Percentiles rank a stretch among this genome's conserved stretches.
phyloP scores from a whole-genome alignment of 1,140 invertebrate species.

The Formica exsecta region DNA sequence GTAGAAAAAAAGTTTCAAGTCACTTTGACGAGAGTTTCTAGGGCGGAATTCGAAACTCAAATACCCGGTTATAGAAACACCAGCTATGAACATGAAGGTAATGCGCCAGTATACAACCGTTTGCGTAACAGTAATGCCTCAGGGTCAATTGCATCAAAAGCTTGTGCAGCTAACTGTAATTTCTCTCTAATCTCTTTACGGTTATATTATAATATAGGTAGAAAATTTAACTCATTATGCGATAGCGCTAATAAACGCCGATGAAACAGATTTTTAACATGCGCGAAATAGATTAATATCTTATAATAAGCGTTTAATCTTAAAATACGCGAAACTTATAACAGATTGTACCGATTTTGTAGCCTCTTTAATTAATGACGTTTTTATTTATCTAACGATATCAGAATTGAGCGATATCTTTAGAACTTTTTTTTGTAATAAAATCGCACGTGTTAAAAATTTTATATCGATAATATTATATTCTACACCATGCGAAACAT shows the following conservation, averaged over 20 bases:
- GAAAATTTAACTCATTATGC: slow-evolving; percentile 10
- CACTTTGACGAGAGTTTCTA: background rate
- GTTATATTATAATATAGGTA: slow-evolving; percentile 1
- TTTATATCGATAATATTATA: background rate
- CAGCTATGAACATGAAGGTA: background rate
- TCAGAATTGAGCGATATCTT: background rate
- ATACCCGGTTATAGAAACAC: background rate
- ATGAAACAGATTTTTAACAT: background rate
- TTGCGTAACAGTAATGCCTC: slow-evolving; percentile 13
- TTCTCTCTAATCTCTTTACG: slow-evolving; percentile 18
- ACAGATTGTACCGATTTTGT: background rate
- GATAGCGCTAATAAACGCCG: background rate
- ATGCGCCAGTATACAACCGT: background rate
- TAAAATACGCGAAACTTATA: too few relatives aligned
- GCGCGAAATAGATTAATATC: background rate
- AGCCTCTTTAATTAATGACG: too few relatives aligned
- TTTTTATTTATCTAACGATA: background rate
- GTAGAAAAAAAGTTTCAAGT: too few relatives aligned
- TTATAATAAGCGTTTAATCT: too few relatives aligned
- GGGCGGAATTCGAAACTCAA: background rate
- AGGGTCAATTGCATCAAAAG: slow-evolving; percentile 13
- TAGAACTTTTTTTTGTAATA: background rate
- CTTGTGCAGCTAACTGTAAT: slow-evolving; percentile 18
- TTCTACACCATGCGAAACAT: too few relatives aligned
- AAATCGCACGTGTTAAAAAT: background rate